Conservation (phyloP, 2,888 invertebrate genomes). For the Esperia sulphurella region DNA sequence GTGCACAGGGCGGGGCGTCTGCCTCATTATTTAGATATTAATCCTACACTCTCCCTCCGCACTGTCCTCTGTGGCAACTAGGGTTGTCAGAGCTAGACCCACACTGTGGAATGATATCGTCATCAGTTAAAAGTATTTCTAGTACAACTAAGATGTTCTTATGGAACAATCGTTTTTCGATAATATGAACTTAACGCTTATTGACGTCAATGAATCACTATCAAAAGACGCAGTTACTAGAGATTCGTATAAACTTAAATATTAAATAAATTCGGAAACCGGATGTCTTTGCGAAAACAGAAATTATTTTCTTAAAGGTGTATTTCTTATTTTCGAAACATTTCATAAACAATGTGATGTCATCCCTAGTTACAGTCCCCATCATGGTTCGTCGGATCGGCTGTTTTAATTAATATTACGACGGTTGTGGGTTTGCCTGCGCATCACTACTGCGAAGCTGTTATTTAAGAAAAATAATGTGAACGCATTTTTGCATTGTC, state of each 20-base stretch:
- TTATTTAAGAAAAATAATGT: no score
- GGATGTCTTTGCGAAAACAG: no score
- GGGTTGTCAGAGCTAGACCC: slow-evolving; percentile 1
- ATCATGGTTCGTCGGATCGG: slow-evolving; percentile 16
- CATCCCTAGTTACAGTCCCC: slow-evolving; percentile 2
- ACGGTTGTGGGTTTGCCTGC: slow-evolving; percentile 32
- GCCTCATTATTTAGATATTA: slow-evolving; percentile 78
- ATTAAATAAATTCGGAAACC: no score
- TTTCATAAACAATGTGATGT: not conserved
- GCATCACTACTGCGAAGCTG: not conserved
- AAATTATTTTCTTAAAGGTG: not conserved
- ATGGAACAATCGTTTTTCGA: no score
- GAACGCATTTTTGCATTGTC: no score
- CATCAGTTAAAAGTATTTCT: no score
- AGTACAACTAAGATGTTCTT: no score
- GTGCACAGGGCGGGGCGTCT: slow-evolving; percentile 57
- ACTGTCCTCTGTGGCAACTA: slow-evolving; percentile 16
- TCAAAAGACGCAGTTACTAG: no score
- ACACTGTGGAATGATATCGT: no score
- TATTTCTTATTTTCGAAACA: not conserved
- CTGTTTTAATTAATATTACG: slow-evolving; percentile 53
- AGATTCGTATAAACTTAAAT: no score
- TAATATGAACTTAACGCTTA: no score
- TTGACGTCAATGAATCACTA: no score
- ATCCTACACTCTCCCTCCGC: slow-evolving; percentile 56